Evolutionary conservation across 2,888 invertebrate species (phyloP).

Genomic region (Mimas tiliae): DNA sequence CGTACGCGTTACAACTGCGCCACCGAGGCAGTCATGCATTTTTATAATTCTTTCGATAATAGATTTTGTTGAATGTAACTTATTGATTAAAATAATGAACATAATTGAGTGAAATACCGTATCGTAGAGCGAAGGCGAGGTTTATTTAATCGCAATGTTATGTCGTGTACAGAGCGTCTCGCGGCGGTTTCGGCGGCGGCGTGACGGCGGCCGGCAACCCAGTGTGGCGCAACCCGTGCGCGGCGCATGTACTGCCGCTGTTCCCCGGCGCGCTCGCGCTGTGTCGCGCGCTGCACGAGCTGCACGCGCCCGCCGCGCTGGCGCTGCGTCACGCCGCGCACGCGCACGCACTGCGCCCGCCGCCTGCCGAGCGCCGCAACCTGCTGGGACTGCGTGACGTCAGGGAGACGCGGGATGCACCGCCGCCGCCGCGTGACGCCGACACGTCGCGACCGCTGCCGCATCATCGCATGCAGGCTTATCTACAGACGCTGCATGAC

Average conservation of each 20-base stretch:
- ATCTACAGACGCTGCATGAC: conserved; percentile 91
- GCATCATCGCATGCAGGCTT: conserved; percentile 93
- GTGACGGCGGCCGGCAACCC: conserved; percentile 91
- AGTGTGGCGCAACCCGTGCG: conserved; percentile 94
- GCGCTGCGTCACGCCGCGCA: conserved; percentile 87
- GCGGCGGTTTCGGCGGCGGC: conserved; percentile 93
- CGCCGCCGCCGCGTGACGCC: conserved; percentile 86
- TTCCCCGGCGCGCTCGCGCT: conserved; percentile 91
- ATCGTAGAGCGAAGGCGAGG: no score
- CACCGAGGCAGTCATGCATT: no score
- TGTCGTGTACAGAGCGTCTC: conserved; percentile 84
- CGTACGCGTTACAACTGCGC: no score
- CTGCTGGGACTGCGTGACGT: conserved; percentile 87
- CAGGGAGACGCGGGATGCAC: conserved; percentile 84
- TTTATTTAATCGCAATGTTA: no score
- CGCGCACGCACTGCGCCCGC: conserved; percentile 88
- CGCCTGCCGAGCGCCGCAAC: conserved; percentile 91
- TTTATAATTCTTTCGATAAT: no score
- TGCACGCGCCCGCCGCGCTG: conserved; percentile 90
- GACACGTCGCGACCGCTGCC: conserved; percentile 89
- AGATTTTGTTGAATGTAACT: no score
- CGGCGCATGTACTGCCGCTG: conserved; percentile 91
- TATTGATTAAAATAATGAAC: no score
- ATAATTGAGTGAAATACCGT: no score
- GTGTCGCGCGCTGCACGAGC: conserved; percentile 91